These are phyloP conservation scores for Betta splendens DNA, from an alignment of 2,797 vertebrate genomes.

Conservation along the genomic window DNA sequence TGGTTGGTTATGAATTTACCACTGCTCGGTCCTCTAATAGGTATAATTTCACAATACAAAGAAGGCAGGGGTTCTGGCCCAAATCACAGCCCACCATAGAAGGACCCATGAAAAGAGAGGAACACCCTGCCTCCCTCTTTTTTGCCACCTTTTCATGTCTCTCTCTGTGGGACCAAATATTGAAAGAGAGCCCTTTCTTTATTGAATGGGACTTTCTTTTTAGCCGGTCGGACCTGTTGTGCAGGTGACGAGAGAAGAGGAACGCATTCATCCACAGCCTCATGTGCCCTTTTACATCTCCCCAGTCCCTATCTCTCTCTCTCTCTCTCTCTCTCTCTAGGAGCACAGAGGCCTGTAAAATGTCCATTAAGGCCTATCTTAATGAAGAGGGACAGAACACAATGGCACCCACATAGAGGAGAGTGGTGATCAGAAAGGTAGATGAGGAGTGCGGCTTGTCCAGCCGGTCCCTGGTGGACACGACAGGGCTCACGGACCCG, in stretches of 20 bases:
- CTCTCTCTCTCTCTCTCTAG: constrained; percentile 46
- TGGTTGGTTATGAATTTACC: not conserved
- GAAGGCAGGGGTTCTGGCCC: not conserved
- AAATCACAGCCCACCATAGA: constrained; percentile 18
- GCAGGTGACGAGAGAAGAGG: constrained; percentile 48
- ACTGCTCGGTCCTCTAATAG: constrained; percentile 5
- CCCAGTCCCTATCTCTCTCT: constrained; percentile 45
- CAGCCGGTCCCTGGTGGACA: constrained; percentile 47
- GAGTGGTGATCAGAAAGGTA: constrained; percentile 69
- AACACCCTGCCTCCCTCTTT: not conserved
- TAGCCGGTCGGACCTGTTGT: constrained; percentile 52
- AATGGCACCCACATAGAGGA: constrained; percentile 75
- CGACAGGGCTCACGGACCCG: constrained; percentile 52
- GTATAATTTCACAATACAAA: constrained; percentile 10
- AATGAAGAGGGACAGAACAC: constrained; percentile 76
- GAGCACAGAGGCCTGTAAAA: constrained; percentile 49
- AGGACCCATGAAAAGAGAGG: constrained; percentile 23
- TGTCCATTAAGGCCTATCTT: constrained; percentile 78
- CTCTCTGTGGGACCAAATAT: constrained; percentile 42
- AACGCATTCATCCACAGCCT: constrained; percentile 55
- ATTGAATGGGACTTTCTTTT: constrained; percentile 46
- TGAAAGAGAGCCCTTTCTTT: constrained; percentile 47
- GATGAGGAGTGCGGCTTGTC: constrained; percentile 58
- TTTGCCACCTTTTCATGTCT: constrained; percentile 36
- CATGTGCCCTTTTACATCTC: constrained; percentile 55